A percentile compares a stretch with the other conserved stretches of the same genome.
phyloP scores from a whole-genome alignment of 2,797 vertebrate genomes.

The Sebastes matsubarae region DNA sequence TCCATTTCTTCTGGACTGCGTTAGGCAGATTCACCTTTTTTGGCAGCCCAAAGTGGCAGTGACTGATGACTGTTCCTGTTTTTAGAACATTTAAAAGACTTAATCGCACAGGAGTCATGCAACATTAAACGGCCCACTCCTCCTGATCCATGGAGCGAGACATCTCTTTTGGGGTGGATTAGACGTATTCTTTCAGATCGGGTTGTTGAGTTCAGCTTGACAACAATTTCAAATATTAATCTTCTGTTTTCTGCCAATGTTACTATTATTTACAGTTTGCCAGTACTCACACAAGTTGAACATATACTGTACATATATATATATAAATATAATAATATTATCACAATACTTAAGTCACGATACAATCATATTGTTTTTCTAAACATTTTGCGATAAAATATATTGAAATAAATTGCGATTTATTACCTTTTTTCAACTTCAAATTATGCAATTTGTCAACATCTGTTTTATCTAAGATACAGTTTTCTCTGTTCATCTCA shows the following conservation, averaged over 20 bases:
- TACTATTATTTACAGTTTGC: not conserved
- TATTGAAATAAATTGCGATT: too few species aligned
- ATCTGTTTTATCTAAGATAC: too few species aligned
- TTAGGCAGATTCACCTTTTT: not conserved
- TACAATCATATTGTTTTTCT: too few species aligned
- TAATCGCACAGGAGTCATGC: not conserved
- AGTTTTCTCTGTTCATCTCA: too few species aligned
- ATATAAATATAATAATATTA: too few species aligned
- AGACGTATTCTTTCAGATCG: not conserved
- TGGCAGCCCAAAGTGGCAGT: not conserved
- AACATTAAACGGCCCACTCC: not conserved
- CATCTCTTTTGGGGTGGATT: not conserved
- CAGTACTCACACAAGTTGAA: not conserved
- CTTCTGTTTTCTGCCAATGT: not conserved
- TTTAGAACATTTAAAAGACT: constrained; percentile 17
- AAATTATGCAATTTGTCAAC: too few species aligned
- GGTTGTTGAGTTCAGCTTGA: not conserved
- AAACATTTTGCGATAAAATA: too few species aligned
- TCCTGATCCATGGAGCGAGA: not conserved
- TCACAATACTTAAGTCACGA: too few species aligned
- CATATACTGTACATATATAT: too few species aligned
- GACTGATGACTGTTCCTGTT: constrained; percentile 4
- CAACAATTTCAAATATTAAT: not conserved
- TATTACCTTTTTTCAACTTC: too few species aligned
- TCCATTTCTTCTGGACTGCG: not conserved